Conservation (phyloP, 2,113 vertebrate species). For the Cyanoramphus novaezelandiae region DNA sequence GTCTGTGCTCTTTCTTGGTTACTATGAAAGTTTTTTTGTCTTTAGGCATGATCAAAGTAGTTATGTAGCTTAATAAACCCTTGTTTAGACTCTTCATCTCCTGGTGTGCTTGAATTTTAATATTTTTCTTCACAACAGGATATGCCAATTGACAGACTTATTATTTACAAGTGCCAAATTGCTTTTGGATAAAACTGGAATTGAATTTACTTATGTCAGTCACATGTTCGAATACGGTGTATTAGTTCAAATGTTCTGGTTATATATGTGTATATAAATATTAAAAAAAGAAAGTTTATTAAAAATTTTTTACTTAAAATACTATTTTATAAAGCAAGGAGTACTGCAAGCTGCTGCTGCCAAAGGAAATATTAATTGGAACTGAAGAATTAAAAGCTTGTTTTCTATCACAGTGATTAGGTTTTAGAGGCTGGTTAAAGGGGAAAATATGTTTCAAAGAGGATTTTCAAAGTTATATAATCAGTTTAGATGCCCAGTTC, state of each 20-base stretch:
- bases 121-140: not conserved
- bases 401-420: not conserved
- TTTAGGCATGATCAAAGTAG: not conserved
- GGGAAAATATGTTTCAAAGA: constrained; percentile 32
- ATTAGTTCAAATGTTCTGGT: not conserved
- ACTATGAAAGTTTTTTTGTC: not conserved
- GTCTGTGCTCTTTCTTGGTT: not conserved
- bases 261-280: not conserved
- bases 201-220: not conserved
- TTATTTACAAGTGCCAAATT: not conserved
- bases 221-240: not conserved
- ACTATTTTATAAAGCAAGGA: not conserved
- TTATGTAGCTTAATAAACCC: not conserved
- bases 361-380: constrained; percentile 5
- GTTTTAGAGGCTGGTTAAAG: not conserved
- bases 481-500: constrained; percentile 12
- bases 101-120: not conserved
- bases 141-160: not conserved
- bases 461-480: constrained; percentile 41
- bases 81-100: not conserved
- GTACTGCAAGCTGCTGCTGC: not conserved
- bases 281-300: not conserved
- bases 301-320: not conserved
- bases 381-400: not conserved
- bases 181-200: not conserved